Evolutionary conservation across 2,113 vertebrate genomes (phyloP), one percentile per base, ranked within the genome.

Genomic region (Datnioides undecimradiatus): DNA sequence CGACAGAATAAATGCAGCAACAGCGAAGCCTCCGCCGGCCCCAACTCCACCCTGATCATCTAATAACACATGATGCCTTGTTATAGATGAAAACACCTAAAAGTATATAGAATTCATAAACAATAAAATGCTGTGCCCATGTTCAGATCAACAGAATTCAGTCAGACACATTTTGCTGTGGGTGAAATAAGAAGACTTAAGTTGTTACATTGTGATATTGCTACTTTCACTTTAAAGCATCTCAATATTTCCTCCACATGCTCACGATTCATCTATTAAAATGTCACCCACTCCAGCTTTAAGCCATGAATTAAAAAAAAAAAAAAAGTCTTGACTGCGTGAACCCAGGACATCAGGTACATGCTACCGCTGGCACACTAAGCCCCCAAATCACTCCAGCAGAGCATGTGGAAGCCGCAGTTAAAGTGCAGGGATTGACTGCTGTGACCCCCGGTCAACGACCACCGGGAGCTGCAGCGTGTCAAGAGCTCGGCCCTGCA

Each of bases 391-490:
- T 66, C 78, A 49, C 66, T 84, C 21, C 23, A 25, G 66, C 54
- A 55, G 63, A 36, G 16, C 29, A 29, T 9, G 51, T 51, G 59
- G 63, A 65, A 46, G 66, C 77, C 27, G 58, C 78, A 38, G 83
- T 51, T 51, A 81, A 76, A 74, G 74, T 76, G 77, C 60, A 62
- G 64, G 69, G 80, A 89, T 86, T 80, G 72, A 76, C 78, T 76
- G 59, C 78, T 14, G 38, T 31, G 74, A 85, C 80, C 85, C 41
- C 23, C 3, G 45, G 70, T 73, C 80, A 49, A 11, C 31, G 25
- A 76, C 60, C 79, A 48, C 55, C 9, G 8, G 52, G 70, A 71
- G 74, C 67, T 4, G 45, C 69, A 17, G 80, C 6, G 16, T 31
- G 82, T 78, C 51, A 23, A 80, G 69, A 16, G 4, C 48, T 59